These are phyloP conservation scores for Trachelus stipa DNA, from an alignment of 2,888 invertebrate genomes.

Conservation along the genomic window DNA sequence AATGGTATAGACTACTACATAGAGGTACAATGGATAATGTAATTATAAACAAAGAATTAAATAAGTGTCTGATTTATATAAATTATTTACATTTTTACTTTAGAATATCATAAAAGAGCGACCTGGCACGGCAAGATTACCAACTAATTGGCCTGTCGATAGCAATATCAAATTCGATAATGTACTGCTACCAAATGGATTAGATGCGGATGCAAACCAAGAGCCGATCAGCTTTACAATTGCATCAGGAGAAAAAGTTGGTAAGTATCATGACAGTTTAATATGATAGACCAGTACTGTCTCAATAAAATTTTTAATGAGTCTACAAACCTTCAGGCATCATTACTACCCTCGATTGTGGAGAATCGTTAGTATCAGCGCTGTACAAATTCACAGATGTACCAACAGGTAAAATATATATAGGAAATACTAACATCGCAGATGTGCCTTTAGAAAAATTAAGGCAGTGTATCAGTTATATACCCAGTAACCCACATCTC, in stretches of 20 bases:
- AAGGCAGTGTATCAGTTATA: conserved; percentile 39
- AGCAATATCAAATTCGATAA: conserved; percentile 43
- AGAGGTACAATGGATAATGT: conserved; percentile 28
- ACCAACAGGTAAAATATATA: conserved; percentile 38
- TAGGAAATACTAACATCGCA: conserved; percentile 38
- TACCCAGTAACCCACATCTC: conserved; percentile 41
- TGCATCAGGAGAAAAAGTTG: conserved; percentile 39
- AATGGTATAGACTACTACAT: conserved; percentile 41
- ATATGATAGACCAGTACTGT: too few relatives aligned
- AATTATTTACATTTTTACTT: conserved; percentile 7
- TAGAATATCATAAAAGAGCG: conserved; percentile 44
- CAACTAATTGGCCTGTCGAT: conserved; percentile 40
- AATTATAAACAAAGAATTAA: neutral
- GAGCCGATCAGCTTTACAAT: conserved; percentile 37
- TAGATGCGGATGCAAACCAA: conserved; percentile 23
- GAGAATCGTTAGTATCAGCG: conserved; percentile 36
- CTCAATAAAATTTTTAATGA: neutral
- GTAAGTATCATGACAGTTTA: conserved; percentile 22
- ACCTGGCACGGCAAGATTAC: conserved; percentile 28
- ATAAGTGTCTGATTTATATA: neutral
- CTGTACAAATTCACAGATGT: conserved; percentile 42
- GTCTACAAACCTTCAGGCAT: neutral
- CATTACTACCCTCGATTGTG: neutral
- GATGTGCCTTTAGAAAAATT: conserved; percentile 36
- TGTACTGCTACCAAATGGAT: conserved; percentile 31